Evolutionary conservation across 2,797 vertebrate species (phyloP), one percentile per base, ranked within the genome.

Genomic region (Lepidocolaptes lacrymiger): DNA sequence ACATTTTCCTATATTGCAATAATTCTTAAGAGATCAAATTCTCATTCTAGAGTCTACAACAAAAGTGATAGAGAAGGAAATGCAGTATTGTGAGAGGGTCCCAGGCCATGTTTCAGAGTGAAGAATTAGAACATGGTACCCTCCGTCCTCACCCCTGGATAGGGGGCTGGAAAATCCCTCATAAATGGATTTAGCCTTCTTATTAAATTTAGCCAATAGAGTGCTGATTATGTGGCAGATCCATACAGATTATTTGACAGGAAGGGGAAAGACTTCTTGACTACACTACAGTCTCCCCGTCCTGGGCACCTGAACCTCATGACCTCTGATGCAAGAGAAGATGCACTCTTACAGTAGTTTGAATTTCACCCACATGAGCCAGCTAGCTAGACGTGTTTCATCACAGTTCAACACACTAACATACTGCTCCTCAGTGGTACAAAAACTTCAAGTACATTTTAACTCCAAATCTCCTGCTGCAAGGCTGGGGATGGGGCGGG

Each of bases 71-170:
- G 27, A 69, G 14, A 71, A 11, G 36, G 64, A 59, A 43, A 69
- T 3, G 9, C 39, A 74, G 74, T 30, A 66, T 21, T 8, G 3
- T 15, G 37, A 71, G 48, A 44, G 54, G 41, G 8, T 49, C 54
- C 59, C 0, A 1, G 41, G 37, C 27, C 43, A 8, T 24, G 44
- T 32, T 72, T 61, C 41, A 76, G 23, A 37, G 27, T 10, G 16
- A 84, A 69, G 13, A 66, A 55, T 27, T 8, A 69, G 14, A 71
- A 85, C 6, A 37, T 24, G 11, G 18, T 61, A 28, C 7, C 5
- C 4, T 37, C 16, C 1, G 2, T 16, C 11, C 39, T 56, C n/a
- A 28, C 11, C 14, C 16, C 14, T 4, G 1, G 22, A 14, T 12
- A 10, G 30, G 12, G 17, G 26, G 26, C 26, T 36, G 36, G 32